Conservation (phyloP, 2,113 vertebrate species). For the Calyptomena viridis region DNA sequence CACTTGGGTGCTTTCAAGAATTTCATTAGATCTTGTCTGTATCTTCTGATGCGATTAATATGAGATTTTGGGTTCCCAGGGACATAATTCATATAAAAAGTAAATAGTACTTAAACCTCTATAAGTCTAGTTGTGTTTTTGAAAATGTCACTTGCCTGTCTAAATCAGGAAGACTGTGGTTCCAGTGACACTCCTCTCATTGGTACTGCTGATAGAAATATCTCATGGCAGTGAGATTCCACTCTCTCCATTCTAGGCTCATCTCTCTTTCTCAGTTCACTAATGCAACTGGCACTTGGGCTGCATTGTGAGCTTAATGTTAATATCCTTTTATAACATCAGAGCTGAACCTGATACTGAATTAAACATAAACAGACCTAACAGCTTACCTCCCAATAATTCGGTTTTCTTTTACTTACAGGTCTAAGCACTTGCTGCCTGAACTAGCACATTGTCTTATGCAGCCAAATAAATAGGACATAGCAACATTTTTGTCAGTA, state of each 20-base stretch:
- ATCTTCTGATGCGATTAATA: neutral
- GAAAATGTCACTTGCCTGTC: neutral
- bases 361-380: neutral
- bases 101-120: neutral
- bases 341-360: neutral
- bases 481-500: neutral
- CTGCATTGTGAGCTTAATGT: neutral
- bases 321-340: neutral
- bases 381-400: neutral
- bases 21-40: neutral
- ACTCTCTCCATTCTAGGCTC: neutral
- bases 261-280: neutral
- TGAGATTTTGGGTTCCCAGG: neutral
- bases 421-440: neutral
- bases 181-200: neutral
- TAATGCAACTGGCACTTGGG: neutral
- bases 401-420: neutral
- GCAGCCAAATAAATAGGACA: neutral
- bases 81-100: neutral
- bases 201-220: neutral
- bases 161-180: neutral
- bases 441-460: neutral
- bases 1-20: neutral
- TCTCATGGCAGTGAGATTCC: neutral
- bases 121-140: neutral